A percentile compares a stretch with the other conserved stretches of the same genome.
Evolutionary conservation across 2,113 vertebrate genomes (phyloP).

Genomic region (Salvelinus sp.): DNA sequence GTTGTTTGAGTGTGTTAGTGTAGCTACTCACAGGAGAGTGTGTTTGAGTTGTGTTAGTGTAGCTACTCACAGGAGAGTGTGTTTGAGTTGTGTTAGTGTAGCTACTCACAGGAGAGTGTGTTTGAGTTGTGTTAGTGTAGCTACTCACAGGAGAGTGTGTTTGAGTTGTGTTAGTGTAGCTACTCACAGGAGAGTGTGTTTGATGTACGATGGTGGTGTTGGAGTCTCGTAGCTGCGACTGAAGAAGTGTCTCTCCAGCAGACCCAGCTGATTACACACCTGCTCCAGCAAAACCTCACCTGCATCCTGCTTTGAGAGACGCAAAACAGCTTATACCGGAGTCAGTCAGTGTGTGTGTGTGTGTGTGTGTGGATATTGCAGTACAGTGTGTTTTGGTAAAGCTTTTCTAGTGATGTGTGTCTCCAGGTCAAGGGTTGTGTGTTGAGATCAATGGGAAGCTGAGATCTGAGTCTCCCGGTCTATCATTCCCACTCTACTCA

Average conservation of each 20-base stretch:
- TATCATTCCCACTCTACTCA: constrained; percentile 40
- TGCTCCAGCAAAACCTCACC: constrained; percentile 89
- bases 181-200: constrained; percentile 84
- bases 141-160: background rate
- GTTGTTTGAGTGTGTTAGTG: too few relatives aligned
- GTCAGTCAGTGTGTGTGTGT: constrained; percentile 6
- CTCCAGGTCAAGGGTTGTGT: too few relatives aligned
- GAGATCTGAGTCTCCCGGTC: constrained; percentile 35
- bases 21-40: background rate
- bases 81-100: background rate
- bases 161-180: background rate
- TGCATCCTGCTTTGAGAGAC: constrained; percentile 87
- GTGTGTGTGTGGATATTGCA: constrained; percentile 3
- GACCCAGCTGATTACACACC: constrained; percentile 83
- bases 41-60: too few relatives aligned
- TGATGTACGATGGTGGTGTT: constrained; percentile 67
- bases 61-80: background rate
- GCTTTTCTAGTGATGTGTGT: too few relatives aligned
- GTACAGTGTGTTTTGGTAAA: constrained; percentile 3
- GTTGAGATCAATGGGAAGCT: constrained; percentile 37
- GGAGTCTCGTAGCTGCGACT: constrained; percentile 84
- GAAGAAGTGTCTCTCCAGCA: constrained; percentile 91
- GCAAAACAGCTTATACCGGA: background rate
- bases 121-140: too few relatives aligned
- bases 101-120: too few relatives aligned